Percentiles rank a stretch among this genome's conserved stretches.
These are phyloP conservation scores for Tangachromis dhanisi DNA, from an alignment of 2,113 vertebrate genomes.

Conservation along the genomic window DNA sequence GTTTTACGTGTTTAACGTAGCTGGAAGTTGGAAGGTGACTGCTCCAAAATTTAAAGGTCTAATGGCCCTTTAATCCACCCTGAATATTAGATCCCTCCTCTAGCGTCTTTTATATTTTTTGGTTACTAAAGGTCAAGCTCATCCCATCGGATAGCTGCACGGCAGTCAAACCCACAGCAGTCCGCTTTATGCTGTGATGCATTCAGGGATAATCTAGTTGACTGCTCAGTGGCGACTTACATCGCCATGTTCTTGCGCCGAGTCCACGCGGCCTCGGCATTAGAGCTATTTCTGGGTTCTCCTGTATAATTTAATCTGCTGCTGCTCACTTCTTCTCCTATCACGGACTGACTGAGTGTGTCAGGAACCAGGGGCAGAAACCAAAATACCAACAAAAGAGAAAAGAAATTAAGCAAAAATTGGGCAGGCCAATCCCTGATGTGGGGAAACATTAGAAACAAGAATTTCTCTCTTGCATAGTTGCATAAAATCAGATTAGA, in stretches of 20 bases:
- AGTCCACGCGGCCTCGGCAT: slow-evolving; percentile 42
- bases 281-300: slow-evolving; percentile 70
- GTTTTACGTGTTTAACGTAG: neutral
- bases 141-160: neutral
- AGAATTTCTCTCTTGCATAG: neutral
- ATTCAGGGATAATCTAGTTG: slow-evolving; percentile 32
- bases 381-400: neutral
- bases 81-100: neutral
- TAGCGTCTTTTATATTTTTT: neutral
- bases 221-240: slow-evolving; percentile 38
- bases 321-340: slow-evolving; percentile 47
- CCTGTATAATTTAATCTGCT: slow-evolving; percentile 73
- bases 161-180: neutral
- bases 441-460: neutral
- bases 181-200: neutral
- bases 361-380: slow-evolving; percentile 22
- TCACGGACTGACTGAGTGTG: slow-evolving; percentile 44
- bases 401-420: neutral
- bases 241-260: slow-evolving; percentile 28
- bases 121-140: neutral
- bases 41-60: neutral
- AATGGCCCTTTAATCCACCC: neutral
- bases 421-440: neutral
- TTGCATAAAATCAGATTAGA: neutral
- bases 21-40: neutral